Evolutionary conservation across 2,888 invertebrate species (phyloP).

Genomic region (Charanyca ferruginea): DNA sequence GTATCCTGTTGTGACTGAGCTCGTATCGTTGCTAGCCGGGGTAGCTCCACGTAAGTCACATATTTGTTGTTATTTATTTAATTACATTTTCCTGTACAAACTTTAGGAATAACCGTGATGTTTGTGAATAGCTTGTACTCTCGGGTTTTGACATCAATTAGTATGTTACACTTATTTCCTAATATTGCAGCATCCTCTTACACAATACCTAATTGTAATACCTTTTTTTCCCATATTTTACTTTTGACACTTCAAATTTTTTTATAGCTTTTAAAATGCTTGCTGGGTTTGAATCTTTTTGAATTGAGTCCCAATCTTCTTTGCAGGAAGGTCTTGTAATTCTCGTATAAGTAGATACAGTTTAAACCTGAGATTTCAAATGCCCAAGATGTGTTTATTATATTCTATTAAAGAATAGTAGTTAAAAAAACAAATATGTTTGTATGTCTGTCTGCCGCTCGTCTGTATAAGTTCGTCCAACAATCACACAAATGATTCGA

Average conservation of each 20-base stretch:
- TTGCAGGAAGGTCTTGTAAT: no score
- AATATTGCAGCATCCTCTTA: no score
- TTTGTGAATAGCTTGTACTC: neutral
- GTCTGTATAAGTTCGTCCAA: slow-evolving; percentile 50
- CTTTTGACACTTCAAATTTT: no score
- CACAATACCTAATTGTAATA: no score
- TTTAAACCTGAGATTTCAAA: neutral
- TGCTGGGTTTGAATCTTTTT: neutral
- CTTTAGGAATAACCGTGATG: neutral
- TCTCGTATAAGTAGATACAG: neutral
- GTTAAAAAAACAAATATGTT: neutral
- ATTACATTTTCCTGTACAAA: slow-evolving; percentile 12
- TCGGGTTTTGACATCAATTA: neutral
- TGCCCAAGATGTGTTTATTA: neutral
- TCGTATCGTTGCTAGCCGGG: neutral
- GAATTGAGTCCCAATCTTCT: neutral
- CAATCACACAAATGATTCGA: slow-evolving; percentile 75
- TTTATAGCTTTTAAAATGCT: neutral
- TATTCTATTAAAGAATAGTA: neutral
- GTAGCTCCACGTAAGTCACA: neutral
- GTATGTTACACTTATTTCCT: no score
- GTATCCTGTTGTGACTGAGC: neutral
- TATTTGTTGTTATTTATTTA: neutral
- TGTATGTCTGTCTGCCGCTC: slow-evolving; percentile 27
- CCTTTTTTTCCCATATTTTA: no score